phyloP scores from a whole-genome alignment of 2,113 vertebrate genomes.

The Alethe castanea region DNA sequence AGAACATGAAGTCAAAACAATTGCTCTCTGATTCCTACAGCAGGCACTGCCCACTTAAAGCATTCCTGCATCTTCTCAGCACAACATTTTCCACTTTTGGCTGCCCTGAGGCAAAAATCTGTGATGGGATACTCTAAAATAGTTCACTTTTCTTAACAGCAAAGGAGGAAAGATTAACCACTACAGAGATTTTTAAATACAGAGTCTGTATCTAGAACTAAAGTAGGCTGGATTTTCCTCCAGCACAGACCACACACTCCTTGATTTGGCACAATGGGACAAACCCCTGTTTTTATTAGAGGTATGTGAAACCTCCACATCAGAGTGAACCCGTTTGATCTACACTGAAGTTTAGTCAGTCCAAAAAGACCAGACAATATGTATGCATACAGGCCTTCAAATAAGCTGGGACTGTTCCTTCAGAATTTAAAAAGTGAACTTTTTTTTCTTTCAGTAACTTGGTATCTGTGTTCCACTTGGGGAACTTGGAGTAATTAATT shows the following conservation, averaged over 20 bases:
- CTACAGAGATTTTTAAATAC: not conserved
- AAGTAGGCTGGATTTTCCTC: not conserved
- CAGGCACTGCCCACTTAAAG: not conserved
- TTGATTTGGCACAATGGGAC: not conserved
- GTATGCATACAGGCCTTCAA: not conserved
- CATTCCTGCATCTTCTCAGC: not conserved
- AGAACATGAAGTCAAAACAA: not conserved
- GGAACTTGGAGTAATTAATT: not conserved
- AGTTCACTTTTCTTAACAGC: not conserved
- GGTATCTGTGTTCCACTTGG: not conserved
- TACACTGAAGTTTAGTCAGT: not conserved
- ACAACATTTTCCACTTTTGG: not conserved
- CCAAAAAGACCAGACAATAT: not conserved
- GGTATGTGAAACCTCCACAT: rapidly evolving
- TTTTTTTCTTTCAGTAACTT: not conserved
- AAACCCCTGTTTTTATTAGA: not conserved
- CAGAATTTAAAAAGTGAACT: not conserved
- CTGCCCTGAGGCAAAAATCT: not conserved
- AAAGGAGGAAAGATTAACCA: not conserved
- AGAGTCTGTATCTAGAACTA: not conserved
- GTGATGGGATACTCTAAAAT: not conserved
- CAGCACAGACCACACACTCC: not conserved
- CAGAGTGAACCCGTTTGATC: not conserved
- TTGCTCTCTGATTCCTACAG: not conserved
- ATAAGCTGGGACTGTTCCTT: not conserved